Base-by-base conservation (phyloP, 1,140 invertebrate genomes). In the Meloidogyne chitwoodi region DNA sequence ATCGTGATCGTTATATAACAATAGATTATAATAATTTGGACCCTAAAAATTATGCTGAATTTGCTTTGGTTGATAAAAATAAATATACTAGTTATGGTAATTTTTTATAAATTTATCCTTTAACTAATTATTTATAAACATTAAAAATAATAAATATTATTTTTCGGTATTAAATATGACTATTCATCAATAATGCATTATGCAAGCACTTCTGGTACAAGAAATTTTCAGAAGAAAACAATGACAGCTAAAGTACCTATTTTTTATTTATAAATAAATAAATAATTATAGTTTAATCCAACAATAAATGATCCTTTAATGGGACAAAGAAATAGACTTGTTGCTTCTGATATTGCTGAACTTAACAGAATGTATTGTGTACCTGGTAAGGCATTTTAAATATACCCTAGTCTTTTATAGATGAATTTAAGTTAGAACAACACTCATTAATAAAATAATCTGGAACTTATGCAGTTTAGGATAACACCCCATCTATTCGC, bases 1-100 rank as follows among this genome's bases (percentile, higher is more conserved):
- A 91, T 81, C 84, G 90, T 3, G 89, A 91, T 78, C 70, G 88
- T 1, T 88, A 88, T 75, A 87, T 91, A 10, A 83, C 79, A 4
- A 88, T 87, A 19, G 78, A 89, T 6, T 90, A 89, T 85, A 80
- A 88, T 5, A 91, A 91, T 69, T 89, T 91, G 38, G 84, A 87
- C 74, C 86, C 84, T 4, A 80, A 87, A 74, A 77, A 87, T 29
- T 85, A 87, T 64, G 84, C 87, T 38, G 79, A 79, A n/a, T 85
- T 85, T 61, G 83, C 84, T 0, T 74, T 83, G 64, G 78, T 77
- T 10, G 84, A 87, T 75, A 19, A 83, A 82, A 68, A 69, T 77
- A 73, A 73, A 38, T 73, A 26, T 77, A 81, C 63, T 24, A 81
- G 74, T 61, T 85, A 84, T 41, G 83, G 83, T 41, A 71, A 78